Base-by-base conservation (phyloP, 1,140 invertebrate genomes). In the Formica exsecta region DNA sequence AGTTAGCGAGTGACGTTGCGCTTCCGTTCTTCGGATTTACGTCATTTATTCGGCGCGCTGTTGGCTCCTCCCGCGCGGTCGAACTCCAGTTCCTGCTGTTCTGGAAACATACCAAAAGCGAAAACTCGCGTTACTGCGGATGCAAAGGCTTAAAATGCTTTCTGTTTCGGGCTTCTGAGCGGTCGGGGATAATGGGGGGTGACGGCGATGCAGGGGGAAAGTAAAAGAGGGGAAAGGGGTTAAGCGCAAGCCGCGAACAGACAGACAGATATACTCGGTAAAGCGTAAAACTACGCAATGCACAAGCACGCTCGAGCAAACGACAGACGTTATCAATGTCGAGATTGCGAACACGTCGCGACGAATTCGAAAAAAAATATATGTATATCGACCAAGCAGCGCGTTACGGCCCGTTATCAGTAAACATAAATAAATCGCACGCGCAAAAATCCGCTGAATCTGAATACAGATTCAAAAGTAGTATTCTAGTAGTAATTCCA, bases 61-160 rank as follows among this genome's bases (percentile, higher is more conserved):
- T 92, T 93, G 90, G 92, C 91, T 93, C 92, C 93, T 94, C 92
- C 91, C 92, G 91, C 90, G 62, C 90, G 91, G 91, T 86, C 92
- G 88, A 91, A 91, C 93, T 94, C 92, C 90, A 91, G 88, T 66
- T 90, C 89, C 89, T 93, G 92, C 91, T 93, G 90, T 92, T 94
- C 94, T 95, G 93, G 85, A 95, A 95, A 94, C 93, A 94, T 92
- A 94, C 91, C 92, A 94, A 94, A 94, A 94, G 92, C 93, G 93
- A 92, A 94, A 93, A 92, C 81, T 94, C 92, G 92, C 93, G 92
- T 94, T 94, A 94, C 93, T 94, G 91, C 92, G 86, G 91, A 93
- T 94, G 93, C 93, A 94, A 94, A 92, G 90, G 93, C 93, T 92
- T 91, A 87, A 88, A 92, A 91, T 90, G 88, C 85, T 91, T 88